These are phyloP conservation scores for Melozone crissalis DNA, from an alignment of 2,113 vertebrate genomes.

Conservation along the genomic window DNA sequence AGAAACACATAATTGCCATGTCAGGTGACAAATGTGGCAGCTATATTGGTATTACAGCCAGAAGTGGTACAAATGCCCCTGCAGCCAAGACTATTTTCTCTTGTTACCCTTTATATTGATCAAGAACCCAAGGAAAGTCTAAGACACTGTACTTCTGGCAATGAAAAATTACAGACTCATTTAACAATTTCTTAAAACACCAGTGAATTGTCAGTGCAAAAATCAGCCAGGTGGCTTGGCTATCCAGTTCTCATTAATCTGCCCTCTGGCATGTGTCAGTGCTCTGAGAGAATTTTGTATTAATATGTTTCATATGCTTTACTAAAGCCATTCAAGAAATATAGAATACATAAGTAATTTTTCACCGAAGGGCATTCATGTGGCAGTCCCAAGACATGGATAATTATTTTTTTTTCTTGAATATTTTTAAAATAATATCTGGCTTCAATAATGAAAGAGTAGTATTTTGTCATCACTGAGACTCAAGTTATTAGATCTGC, in stretches of 20 bases:
- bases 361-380: not conserved
- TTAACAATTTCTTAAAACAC: conserved; percentile 12
- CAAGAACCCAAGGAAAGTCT: not conserved
- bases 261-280: conserved; percentile 16
- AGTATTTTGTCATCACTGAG: not conserved
- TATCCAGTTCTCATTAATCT: conserved; percentile 22
- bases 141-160: not conserved
- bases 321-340: not conserved
- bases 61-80: not conserved
- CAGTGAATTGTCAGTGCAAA: not conserved
- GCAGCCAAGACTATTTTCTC: not conserved
- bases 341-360: conserved; percentile 22
- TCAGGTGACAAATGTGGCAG: not conserved
- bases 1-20: not conserved
- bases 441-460: not conserved
- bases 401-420: not conserved
- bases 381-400: not conserved
- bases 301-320: not conserved
- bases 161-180: conserved; percentile 24
- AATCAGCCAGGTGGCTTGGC: not conserved
- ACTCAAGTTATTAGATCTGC: not conserved
- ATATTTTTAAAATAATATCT: not conserved
- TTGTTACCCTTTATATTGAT: not conserved
- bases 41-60: not conserved
- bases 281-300: not conserved